phyloP scores from a whole-genome alignment of 2,113 vertebrate species.

The Megaceryle maxima region DNA sequence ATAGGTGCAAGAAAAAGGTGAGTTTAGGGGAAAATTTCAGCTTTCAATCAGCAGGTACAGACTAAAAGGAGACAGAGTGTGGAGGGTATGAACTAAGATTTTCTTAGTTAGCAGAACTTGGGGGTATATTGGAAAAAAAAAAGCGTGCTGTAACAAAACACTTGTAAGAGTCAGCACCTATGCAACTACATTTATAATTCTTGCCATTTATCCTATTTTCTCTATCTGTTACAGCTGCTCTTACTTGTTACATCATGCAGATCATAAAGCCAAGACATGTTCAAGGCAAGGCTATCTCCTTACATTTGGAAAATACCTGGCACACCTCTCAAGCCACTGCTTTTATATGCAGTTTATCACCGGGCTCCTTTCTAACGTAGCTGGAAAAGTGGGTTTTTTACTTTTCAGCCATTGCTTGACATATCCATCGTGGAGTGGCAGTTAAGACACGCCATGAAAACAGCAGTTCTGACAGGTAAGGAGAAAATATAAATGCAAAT shows the following conservation, averaged over 20 bases:
- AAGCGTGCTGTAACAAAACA: background rate
- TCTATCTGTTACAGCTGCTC: background rate
- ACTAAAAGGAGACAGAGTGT: no score
- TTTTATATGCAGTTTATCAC: background rate
- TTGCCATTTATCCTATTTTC: background rate
- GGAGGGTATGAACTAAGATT: background rate
- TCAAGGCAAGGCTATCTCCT: background rate
- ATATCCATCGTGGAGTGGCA: fast-evolving
- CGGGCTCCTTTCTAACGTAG: background rate
- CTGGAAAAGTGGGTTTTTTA: background rate
- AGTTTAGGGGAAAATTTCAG: background rate
- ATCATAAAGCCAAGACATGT: background rate
- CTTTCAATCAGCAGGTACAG: background rate
- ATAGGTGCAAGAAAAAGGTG: background rate
- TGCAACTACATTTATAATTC: background rate
- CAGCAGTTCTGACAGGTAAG: background rate
- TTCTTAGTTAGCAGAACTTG: background rate
- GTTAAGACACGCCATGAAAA: background rate
- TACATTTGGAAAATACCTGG: slow-evolving; percentile 1
- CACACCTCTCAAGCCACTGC: background rate
- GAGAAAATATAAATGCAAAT: background rate
- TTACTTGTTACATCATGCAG: background rate
- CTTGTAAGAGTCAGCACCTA: background rate
- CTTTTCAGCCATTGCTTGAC: background rate
- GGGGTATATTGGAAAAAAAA: background rate